Conservation (phyloP, 2,888 invertebrate genomes). For the Cephus rjabovi region DNA sequence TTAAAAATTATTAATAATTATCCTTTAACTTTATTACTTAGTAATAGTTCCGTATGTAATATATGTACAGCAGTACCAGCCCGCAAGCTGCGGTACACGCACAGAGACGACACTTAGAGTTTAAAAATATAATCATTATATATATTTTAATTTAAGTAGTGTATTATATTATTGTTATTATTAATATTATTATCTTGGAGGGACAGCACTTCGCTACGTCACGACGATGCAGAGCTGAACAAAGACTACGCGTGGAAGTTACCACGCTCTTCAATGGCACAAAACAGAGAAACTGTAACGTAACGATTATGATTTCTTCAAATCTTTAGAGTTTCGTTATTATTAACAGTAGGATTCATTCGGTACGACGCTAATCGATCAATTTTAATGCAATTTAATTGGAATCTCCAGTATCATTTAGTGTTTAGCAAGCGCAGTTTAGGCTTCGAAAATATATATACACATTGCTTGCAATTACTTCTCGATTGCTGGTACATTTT, state of each 20-base stretch:
- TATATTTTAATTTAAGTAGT: conserved; percentile 56
- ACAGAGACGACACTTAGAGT: conserved; percentile 66
- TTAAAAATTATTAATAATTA: conserved; percentile 36
- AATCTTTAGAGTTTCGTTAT: not conserved
- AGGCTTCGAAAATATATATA: not conserved
- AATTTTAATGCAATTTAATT: not conserved
- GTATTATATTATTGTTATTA: conserved; percentile 46
- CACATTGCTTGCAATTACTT: not conserved
- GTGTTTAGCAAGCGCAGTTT: not conserved
- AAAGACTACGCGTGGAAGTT: conserved; percentile 61
- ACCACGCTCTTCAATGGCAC: conserved; percentile 66
- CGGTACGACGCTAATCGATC: not conserved
- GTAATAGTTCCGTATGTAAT: conserved; percentile 57
- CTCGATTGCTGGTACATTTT: not conserved
- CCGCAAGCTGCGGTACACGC: conserved; percentile 53
- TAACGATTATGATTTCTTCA: not conserved
- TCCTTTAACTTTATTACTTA: conserved; percentile 42
- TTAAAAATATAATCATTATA: conserved; percentile 67
- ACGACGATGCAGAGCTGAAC: conserved; percentile 63
- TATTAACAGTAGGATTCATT: not conserved
- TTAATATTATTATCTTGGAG: conserved; percentile 64
- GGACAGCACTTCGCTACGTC: conserved; percentile 65
- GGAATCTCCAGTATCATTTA: not conserved
- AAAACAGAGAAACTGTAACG: conserved; percentile 18
- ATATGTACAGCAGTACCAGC: conserved; percentile 62